Evolutionary conservation across 92 coral and sea anemone species (phyloP), one percentile per base, ranked within the genome.

Genomic region (Zoanthus solanderi): DNA sequence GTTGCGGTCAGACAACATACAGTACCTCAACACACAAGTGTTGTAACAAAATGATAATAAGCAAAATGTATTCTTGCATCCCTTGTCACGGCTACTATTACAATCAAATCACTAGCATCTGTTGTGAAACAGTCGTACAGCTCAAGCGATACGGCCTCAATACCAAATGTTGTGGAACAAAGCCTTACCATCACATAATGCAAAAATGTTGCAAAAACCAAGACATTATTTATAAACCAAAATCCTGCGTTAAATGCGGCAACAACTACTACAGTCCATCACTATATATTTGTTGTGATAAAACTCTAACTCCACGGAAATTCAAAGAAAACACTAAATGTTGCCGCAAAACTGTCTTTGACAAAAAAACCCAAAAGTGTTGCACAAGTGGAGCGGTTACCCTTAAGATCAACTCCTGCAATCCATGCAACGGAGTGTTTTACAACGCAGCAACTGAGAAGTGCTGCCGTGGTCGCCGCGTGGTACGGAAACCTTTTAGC

Each of bases 391-490:
- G 58, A 45, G 66, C 47, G 31, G 65, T 76, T 9, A 56, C 73
- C 0, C 75, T 75, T 14, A 78, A 46, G 74, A 54, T 47, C n/a
- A 78, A 78, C 44, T 57, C 60, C 50, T 58, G 79, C 30, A 46
- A 42, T 1, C 76, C 76, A 57, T 88, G 91, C 65, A 53, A 53
- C 56, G 88, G 91, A 13, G 83, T n/a, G 18, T 71, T 86, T 82
- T 82, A 17, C 75, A 47, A 80, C 32, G 83, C 91, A 53, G 14
- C 76, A 57, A 50, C 4, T 18, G 76, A 72, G 30, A 72, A 72
- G 76, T 72, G 76, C 15, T 72, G 76, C 76, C 29, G 17, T 30
- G 44, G 16, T 2, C 46, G 76, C 34, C 46, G 46, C 14, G 76
- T 72, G 29, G 44, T 45, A 37, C 76, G 13, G 15, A 72, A 72